A percentile compares a stretch with the other conserved stretches of the same genome.
Conservation (phyloP, 64 coral and sea anemone genomes). For the Porites lutea region DNA sequence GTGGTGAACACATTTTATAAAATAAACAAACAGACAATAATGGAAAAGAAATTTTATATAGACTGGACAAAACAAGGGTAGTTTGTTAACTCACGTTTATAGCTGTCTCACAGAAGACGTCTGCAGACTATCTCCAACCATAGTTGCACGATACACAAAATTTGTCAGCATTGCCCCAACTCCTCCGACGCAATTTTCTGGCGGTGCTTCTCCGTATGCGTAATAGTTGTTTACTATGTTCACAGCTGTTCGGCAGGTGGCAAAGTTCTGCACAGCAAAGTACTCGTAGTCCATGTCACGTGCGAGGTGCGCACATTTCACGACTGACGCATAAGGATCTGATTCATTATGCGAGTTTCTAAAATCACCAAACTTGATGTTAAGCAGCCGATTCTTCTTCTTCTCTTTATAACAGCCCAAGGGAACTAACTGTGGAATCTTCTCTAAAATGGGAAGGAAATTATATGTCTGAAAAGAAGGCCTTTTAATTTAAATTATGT, state of each 20-base stretch:
- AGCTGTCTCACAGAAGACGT: too few species aligned
- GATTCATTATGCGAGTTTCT: background rate
- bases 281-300: conserved; percentile 35
- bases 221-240: background rate
- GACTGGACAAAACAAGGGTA: too few species aligned
- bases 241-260: background rate
- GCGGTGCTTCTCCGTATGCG: background rate
- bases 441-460: background rate
- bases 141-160: background rate
- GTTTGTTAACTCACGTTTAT: too few species aligned
- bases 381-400: background rate
- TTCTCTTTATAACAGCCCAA: conserved; percentile 1
- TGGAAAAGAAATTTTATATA: too few species aligned
- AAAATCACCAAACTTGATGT: background rate
- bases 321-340: background rate
- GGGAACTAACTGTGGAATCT: background rate
- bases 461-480: too few species aligned
- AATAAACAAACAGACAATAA: too few species aligned
- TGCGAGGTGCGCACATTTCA: conserved; percentile 6
- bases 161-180: background rate
- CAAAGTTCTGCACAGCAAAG: conserved; percentile 14
- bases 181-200: conserved; percentile 19
- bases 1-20: too few species aligned
- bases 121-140: background rate
- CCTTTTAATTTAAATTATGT: too few species aligned